Evolutionary conservation across 2,113 vertebrate species (phyloP), one percentile per base, ranked within the genome.

Genomic region (Perca flavescens): DNA sequence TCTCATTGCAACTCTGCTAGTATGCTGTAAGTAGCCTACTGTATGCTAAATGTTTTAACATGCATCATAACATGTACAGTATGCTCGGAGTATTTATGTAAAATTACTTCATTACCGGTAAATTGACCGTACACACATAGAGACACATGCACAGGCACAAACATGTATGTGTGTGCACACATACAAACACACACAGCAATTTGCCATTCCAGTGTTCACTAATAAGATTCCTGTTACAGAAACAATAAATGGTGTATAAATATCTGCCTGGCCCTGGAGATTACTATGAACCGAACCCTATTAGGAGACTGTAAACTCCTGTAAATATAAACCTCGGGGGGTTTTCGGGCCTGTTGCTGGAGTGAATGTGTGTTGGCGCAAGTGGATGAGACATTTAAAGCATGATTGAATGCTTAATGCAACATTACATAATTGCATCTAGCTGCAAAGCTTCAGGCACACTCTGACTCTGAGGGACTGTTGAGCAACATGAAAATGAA

Each of bases 381-480:
- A 83, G 68, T 81, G 63, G 82, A 75, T 77, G 77, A 84, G 85
- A 89, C 84, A 88, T 93, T 92, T 92, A 85, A 87, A 90, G 90
- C 89, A 82, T 90, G 89, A 93, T 78, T 91, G 85, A 92, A 75
- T 86, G 47, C 74, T 79, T 90, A 87, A 91, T 80, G 90, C 79
- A 71, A 90, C 86, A 88, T 90, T 89, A 74, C 80, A 89, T 90
- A 60, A 82, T 84, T 80, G 74, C 75, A 64, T 86, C 75, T 79
- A 63, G 73, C 83, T 56, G 64, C 83, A 83, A 88, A 74, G 86
- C 89, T 88, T 21, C 64, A 76, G 89, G 85, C 86, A 22, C 19
- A 28, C 2, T 58, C 40, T 86, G 36, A 82, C 60, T 71, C 74
- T 28, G 62, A 78, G 57, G 84, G 62, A 57, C 78, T 78, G 53